Percentiles rank a stretch among this genome's conserved stretches.
Conservation (phyloP, 2,113 vertebrate species). For the Oenanthe oenanthe region DNA sequence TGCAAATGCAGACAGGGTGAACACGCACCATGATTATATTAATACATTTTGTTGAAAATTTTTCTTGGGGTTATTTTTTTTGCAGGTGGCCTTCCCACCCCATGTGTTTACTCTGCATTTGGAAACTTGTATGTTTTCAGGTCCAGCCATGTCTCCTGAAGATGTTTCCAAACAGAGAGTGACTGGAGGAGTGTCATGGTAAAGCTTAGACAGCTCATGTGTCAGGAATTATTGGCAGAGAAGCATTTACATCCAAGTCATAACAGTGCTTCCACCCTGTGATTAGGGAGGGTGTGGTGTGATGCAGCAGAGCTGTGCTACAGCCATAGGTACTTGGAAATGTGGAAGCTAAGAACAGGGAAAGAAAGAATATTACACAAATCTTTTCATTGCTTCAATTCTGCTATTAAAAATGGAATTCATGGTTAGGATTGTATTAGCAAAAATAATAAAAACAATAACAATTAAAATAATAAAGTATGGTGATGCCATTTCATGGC, state of each 20-base stretch:
- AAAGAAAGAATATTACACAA: not conserved
- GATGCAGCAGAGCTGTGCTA: constrained; percentile 46
- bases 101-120: not conserved
- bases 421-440: not conserved
- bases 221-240: constrained; percentile 67
- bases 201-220: constrained; percentile 22
- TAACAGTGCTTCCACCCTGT: constrained; percentile 65
- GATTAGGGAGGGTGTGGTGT: constrained; percentile 68
- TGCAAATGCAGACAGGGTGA: not conserved
- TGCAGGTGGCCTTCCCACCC: not conserved
- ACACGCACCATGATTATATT: not conserved
- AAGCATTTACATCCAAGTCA: constrained; percentile 31
- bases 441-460: not conserved
- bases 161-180: not conserved
- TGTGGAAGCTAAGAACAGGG: constrained; percentile 45
- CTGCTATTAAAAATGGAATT: constrained; percentile 43
- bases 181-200: constrained; percentile 3
- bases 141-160: not conserved
- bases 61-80: not conserved
- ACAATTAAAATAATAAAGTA: not conserved
- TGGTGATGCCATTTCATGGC: not conserved
- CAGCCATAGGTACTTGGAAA: constrained; percentile 26
- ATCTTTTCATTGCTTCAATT: constrained; percentile 53
- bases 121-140: not conserved
- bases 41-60: not conserved